Base-by-base conservation (phyloP, 2,888 invertebrate genomes). In the Xanthia togata region DNA sequence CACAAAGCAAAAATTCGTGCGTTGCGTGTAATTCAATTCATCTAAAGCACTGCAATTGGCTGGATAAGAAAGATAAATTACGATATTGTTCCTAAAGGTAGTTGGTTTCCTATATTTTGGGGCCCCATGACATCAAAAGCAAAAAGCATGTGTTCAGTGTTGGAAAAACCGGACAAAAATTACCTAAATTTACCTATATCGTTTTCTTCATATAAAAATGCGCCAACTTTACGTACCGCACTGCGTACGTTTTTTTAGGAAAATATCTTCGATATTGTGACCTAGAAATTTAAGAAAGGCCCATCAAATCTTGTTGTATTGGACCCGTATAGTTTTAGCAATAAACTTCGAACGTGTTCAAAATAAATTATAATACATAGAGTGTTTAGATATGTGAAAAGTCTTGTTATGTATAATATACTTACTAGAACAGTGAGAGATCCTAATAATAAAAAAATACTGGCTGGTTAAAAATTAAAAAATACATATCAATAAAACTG, bases 331-430 rank as follows among this genome's bases (percentile, higher is more conserved):
- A 50, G 14, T 64, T 57, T 23, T 17, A 38, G 23, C n/a, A 60
- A 73, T 71, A 81, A 81, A 82, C 9, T 47, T 59, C 6, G 44
- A 57, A 59, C 69, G 85, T 72, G 85, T 11, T 71, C 55, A 14
- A 62, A 75, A 71, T 84, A 63, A 65, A 79, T 41, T 68, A 55
- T n/a, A 67, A 65, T 9, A 23, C 44, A 44, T 44, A 20, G 17
- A 9, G 11, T 31, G 31, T 23, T 67, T 23, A 31, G 14, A 65
- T 23, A n/a, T 20, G 14, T 31, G 53, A n/a, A 41, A n/a, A 20
- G 0, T 35, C n/a, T 9, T 71, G 20, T 11, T 41, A 41, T n/a
- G 12, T n/a, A 50, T n/a, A 55, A 23, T 23, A 53, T 55, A 53
- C 8, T 50, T 6, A 6, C 23, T 50, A 9, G 23, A 20, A 53